These are phyloP conservation scores for Chrysolina oricalcia DNA, from an alignment of 2,888 invertebrate species.

Conservation along the genomic window DNA sequence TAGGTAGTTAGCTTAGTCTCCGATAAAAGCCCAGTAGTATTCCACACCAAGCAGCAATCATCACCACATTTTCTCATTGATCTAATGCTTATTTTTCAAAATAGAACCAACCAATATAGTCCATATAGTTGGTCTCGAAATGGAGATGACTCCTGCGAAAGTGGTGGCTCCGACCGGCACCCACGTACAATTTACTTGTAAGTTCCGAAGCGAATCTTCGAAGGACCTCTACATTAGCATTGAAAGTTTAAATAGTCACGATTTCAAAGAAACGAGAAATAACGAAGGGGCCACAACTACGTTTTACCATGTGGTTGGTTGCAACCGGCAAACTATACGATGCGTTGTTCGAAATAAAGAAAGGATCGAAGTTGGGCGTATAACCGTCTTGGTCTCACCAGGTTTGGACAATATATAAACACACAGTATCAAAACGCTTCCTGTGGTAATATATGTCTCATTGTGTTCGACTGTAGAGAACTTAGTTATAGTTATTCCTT, in stretches of 20 bases:
- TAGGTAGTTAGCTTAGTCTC: neutral
- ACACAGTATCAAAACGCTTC: constrained; percentile 53
- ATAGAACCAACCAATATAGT: constrained; percentile 36
- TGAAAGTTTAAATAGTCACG: constrained; percentile 51
- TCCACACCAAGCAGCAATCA: neutral
- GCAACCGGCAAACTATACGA: constrained; percentile 54
- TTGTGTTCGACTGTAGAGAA: constrained; percentile 32
- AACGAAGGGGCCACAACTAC: constrained; percentile 53
- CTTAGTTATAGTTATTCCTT: constrained; percentile 11
- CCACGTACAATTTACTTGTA: constrained; percentile 72
- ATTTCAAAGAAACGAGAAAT: constrained; percentile 45
- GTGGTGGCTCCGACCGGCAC: constrained; percentile 69
- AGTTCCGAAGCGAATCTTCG: constrained; percentile 68
- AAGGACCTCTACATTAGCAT: constrained; percentile 53
- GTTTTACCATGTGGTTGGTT: constrained; percentile 67
- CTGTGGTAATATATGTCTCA: constrained; percentile 46
- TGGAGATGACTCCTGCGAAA: constrained; percentile 73
- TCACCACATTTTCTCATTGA: constrained; percentile 2
- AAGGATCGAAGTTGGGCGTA: constrained; percentile 50
- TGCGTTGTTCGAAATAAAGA: constrained; percentile 55
- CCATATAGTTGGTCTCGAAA: constrained; percentile 52
- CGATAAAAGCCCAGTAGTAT: constrained; percentile 4
- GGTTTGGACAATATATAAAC: constrained; percentile 55
- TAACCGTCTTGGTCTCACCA: constrained; percentile 55
- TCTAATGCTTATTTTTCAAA: constrained; percentile 37